Conservation (phyloP, 2,888 invertebrate genomes). For the Hanleya hanleyi region DNA sequence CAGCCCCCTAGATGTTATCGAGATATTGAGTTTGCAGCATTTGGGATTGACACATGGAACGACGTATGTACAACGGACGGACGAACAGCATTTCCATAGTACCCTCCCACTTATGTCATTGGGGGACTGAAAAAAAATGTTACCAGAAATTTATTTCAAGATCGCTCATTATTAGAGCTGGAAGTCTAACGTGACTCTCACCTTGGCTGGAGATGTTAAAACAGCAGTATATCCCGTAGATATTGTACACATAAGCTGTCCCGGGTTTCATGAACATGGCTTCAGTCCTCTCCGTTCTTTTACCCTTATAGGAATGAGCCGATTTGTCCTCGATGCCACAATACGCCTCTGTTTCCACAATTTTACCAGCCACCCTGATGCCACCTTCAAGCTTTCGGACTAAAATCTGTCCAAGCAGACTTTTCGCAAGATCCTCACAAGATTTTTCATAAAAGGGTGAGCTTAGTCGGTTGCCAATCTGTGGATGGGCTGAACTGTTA, state of each 20-base stretch:
- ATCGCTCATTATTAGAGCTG: too few relatives aligned
- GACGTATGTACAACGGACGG: too few relatives aligned
- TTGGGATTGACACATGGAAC: too few relatives aligned
- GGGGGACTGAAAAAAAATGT: too few relatives aligned
- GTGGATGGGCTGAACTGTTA: too few relatives aligned
- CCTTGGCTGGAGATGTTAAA: slow-evolving; percentile 83
- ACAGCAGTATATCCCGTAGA: slow-evolving; percentile 84
- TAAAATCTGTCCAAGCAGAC: slow-evolving; percentile 79
- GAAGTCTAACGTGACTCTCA: too few relatives aligned
- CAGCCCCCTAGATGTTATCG: too few relatives aligned
- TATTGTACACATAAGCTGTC: slow-evolving; percentile 82
- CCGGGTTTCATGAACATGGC: slow-evolving; percentile 84
- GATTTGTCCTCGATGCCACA: slow-evolving; percentile 81
- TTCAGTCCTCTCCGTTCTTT: slow-evolving; percentile 78
- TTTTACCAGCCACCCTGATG: slow-evolving; percentile 77
- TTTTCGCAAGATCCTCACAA: slow-evolving; percentile 76
- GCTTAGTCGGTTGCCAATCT: slow-evolving; percentile 30
- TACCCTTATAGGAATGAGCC: slow-evolving; percentile 79
- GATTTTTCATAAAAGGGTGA: slow-evolving; percentile 56
- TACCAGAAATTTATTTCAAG: too few relatives aligned
- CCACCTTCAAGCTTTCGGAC: slow-evolving; percentile 75
- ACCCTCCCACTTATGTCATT: too few relatives aligned
- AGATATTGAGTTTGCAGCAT: too few relatives aligned
- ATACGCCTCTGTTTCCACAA: slow-evolving; percentile 85
- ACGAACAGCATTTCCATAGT: too few relatives aligned